Evolutionary conservation across 2,888 invertebrate genomes (phyloP), one percentile per base, ranked within the genome.

Genomic region (Rhodophaea formosa): DNA sequence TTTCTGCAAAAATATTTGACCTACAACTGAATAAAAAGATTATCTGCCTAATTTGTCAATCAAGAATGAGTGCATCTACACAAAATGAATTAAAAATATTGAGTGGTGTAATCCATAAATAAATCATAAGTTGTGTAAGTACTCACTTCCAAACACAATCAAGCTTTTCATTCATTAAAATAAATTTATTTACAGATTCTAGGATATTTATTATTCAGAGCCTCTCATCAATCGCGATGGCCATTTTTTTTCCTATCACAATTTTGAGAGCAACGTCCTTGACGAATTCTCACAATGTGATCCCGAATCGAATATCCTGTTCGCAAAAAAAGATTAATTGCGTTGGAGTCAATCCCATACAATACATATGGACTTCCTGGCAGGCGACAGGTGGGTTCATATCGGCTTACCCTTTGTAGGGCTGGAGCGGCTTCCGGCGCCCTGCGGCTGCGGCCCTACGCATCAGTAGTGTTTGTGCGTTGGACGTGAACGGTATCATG

Each of bases 401-500:
- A 75, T 80, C 75, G 59, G 58, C 63, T 80, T 74, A 78, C 80
- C 79, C 73, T 72, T 69, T 70, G 74, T 69, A 60, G 62, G 68
- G 70, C 67, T 60, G 61, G 53, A 61, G 67, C 65, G 62, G 63
- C 65, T 72, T 75, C 75, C 75, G 75, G 68, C 64, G 65, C 63
- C 42, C 57, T 54, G 57, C 32, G 8, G 59, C 57, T 54, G 57
- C 32, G 8, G 59, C 32, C 23, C 39, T 39, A 30, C 53, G 35
- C 54, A 16, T 58, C 57, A 59, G 61, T 52, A 7, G 63, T 60
- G 61, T 49, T 59, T 65, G 72, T 72, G 74, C 69, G 67, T 71
- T 72, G 43, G 58, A 61, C 69, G 70, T 61, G 71, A 77, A 79
- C 82, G 78, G 79, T 68, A 73, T 66, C 65, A 80, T 80, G 80